Evolutionary conservation across 2,113 vertebrate species (phyloP).

Genomic region (Erinaceus europaeus): DNA sequence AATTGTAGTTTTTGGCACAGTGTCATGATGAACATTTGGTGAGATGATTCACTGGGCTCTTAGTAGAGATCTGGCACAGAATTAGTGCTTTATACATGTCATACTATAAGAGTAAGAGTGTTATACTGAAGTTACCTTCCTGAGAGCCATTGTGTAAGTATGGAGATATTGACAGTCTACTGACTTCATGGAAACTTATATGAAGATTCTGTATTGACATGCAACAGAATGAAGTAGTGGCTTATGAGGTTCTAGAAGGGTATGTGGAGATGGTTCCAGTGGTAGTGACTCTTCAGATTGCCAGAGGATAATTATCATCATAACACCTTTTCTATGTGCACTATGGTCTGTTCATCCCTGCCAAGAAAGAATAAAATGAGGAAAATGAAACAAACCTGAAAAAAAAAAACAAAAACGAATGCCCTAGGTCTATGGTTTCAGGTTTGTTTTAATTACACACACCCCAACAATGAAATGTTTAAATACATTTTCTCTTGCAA

Average conservation of each 20-base stretch:
- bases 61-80: neutral
- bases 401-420: conserved; percentile 11
- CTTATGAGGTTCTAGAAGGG: neutral
- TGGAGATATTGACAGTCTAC: neutral
- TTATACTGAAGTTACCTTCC: neutral
- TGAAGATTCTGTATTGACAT: neutral
- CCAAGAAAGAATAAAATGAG: neutral
- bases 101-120: neutral
- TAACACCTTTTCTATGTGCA: neutral
- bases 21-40: neutral
- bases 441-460: too few relatives aligned
- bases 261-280: neutral
- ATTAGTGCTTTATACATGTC: too few relatives aligned
- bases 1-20: neutral
- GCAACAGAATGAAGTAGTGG: neutral
- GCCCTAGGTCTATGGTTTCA: neutral
- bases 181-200: neutral
- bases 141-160: neutral
- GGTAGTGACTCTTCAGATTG: neutral
- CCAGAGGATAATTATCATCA: neutral
- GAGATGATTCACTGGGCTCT: neutral
- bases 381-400: neutral
- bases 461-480: too few relatives aligned
- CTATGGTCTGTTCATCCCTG: neutral
- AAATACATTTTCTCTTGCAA: conserved; percentile 26